These are phyloP conservation scores for Eristalinus sepulchralis DNA, from an alignment of 2,888 invertebrate genomes.

Conservation along the genomic window DNA sequence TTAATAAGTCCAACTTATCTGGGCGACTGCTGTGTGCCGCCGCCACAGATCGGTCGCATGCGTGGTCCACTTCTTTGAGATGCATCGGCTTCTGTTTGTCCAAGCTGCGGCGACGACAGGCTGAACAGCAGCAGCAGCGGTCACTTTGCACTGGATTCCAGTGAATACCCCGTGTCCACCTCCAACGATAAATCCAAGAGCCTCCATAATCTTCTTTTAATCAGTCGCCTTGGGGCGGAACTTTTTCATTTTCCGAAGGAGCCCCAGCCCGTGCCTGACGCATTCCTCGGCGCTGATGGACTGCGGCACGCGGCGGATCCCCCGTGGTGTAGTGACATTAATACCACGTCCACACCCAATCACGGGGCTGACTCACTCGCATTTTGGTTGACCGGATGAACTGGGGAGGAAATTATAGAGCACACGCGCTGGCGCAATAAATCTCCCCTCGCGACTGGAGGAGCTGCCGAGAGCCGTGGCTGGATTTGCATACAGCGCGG, in stretches of 20 bases:
- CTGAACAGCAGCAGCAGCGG: slow-evolving; percentile 4
- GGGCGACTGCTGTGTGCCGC: slow-evolving; percentile 29
- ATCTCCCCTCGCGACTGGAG: slow-evolving; percentile 31
- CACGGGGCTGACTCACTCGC: slow-evolving; percentile 41
- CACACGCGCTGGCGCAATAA: slow-evolving; percentile 21
- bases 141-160: slow-evolving; percentile 33
- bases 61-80: slow-evolving; percentile 48
- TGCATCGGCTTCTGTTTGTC: neutral
- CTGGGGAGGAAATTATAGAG: slow-evolving; percentile 43
- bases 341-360: slow-evolving; percentile 65
- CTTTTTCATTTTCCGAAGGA: slow-evolving; percentile 29
- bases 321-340: slow-evolving; percentile 47
- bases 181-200: slow-evolving; percentile 39
- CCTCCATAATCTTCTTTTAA: slow-evolving; percentile 65
- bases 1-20: slow-evolving; percentile 69
- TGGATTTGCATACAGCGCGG: slow-evolving; percentile 6
- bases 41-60: slow-evolving; percentile 21
- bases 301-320: slow-evolving; percentile 8
- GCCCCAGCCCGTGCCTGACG: slow-evolving; percentile 18
- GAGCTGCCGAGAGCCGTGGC: slow-evolving; percentile 1
- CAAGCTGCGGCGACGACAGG: neutral
- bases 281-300: slow-evolving; percentile 44
- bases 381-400: slow-evolving; percentile 22
- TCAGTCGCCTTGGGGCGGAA: slow-evolving; percentile 57
- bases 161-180: slow-evolving; percentile 33